Evolutionary conservation across 2,888 invertebrate species (phyloP).

Genomic region (Venustoraphidia nigricollis): DNA sequence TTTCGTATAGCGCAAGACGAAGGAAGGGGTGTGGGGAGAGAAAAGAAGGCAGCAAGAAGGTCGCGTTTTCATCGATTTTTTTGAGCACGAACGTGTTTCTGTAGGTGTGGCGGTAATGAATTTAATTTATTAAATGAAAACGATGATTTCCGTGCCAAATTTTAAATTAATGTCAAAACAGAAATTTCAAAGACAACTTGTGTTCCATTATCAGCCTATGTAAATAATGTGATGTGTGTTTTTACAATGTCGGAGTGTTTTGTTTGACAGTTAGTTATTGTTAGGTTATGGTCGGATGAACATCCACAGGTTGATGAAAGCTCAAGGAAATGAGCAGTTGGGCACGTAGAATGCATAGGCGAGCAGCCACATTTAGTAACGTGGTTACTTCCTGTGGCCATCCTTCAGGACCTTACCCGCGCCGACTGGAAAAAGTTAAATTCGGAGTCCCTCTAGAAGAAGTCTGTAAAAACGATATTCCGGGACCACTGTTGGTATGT

Average conservation of each 20-base stretch:
- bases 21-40: too few species aligned
- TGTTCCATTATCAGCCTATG: background rate
- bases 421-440: constrained; percentile 82
- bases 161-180: constrained; percentile 1
- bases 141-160: constrained; percentile 2
- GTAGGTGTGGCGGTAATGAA: too few species aligned
- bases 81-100: too few species aligned
- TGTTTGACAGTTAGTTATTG: constrained; percentile 9
- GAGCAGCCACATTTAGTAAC: constrained; percentile 79
- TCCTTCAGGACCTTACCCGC: constrained; percentile 66
- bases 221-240: background rate
- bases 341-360: constrained; percentile 83
- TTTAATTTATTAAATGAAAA: background rate
- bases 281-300: constrained; percentile 24
- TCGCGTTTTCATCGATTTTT: too few species aligned
- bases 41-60: too few species aligned
- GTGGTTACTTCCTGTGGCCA: constrained; percentile 86
- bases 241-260: background rate
- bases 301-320: constrained; percentile 8
- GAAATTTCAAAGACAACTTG: background rate
- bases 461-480: constrained; percentile 91
- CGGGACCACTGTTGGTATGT: constrained; percentile 77
- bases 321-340: constrained; percentile 64
- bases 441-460: constrained; percentile 84
- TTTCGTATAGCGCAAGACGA: too few species aligned